phyloP scores from a whole-genome alignment of 2,113 vertebrate species.

The Herpailurus yagouaroundi region DNA sequence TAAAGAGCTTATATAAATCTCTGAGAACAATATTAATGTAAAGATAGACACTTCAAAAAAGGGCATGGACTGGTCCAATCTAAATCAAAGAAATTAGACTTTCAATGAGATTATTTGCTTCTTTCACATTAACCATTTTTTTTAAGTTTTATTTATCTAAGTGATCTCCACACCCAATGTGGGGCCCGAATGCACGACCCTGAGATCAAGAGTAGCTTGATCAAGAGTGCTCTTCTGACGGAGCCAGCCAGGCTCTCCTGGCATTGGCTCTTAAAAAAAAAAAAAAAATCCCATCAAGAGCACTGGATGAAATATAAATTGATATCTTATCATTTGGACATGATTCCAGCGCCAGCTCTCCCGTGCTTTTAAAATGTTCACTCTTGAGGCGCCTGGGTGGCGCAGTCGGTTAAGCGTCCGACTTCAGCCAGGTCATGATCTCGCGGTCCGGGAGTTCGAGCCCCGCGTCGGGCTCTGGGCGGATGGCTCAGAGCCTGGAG shows the following conservation, averaged over 20 bases:
- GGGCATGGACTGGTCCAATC: not conserved
- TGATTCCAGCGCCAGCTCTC: conserved; percentile 27
- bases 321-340: conserved; percentile 25
- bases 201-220: too few species aligned
- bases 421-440: too few species aligned
- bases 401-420: too few species aligned
- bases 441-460: too few species aligned
- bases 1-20: not conserved
- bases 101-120: not conserved
- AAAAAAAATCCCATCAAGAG: not conserved
- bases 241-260: too few species aligned
- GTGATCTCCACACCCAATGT: too few species aligned
- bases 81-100: conserved; percentile 35
- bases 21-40: not conserved
- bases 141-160: too few species aligned
- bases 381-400: not conserved
- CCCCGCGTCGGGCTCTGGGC: too few species aligned
- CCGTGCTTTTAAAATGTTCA: conserved; percentile 41
- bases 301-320: conserved; percentile 19
- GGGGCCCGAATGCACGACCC: too few species aligned
- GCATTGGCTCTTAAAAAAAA: too few species aligned
- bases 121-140: not conserved
- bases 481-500: too few species aligned
- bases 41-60: conserved; percentile 36
- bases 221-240: too few species aligned